Evolutionary conservation across 2,113 vertebrate species (phyloP), one percentile per base, ranked within the genome.

Genomic region (Dromas ardeola): DNA sequence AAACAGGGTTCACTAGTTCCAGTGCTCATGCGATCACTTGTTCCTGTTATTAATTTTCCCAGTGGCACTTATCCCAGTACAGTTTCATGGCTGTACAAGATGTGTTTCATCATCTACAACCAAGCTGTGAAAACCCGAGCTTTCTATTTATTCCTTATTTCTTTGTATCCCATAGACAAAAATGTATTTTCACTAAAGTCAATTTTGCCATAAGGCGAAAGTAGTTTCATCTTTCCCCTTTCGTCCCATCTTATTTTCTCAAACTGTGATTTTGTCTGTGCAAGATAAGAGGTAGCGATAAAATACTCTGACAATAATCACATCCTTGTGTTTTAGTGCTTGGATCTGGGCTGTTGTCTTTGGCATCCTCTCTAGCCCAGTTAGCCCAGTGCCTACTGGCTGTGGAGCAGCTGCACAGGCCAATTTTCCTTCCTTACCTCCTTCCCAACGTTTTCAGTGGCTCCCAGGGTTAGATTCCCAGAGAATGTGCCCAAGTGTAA

Each of bases 41-140:
- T 94, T 93, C 49, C 78, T 90, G 52, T 93, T 95, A 95, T 94
- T 94, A 93, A 93, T 95, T 95, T 91, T 86, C 70, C 92, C 90
- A 82, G 70, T 95, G 85, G 95, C 90, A 91, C 45, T 93, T 82
- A 82, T 36, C 94, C 58, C 81, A 61, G 27, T 87, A 30, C 34
- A 53, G 49, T 88, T 95, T 76, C 0, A 4, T 90, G 65, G 70
- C 69, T 79, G 26, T 88, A 69, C 43, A 70, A 77, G 81, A 91
- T 62, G 45, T 81, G 61, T 96, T 96, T 96, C 83, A 84, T 91
- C 89, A 84, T 91, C 89, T 71, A 61, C 53, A 87, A 56, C 76
- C 72, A 81, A 87, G 55, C 59, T 86, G 55, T 67, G 65, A 91
- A 93, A 94, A 80, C 30, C 40, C 80, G 70, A 85, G 15, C 40